Base-by-base conservation (phyloP, 2,888 invertebrate species). In the Synergus gifuensis region DNA sequence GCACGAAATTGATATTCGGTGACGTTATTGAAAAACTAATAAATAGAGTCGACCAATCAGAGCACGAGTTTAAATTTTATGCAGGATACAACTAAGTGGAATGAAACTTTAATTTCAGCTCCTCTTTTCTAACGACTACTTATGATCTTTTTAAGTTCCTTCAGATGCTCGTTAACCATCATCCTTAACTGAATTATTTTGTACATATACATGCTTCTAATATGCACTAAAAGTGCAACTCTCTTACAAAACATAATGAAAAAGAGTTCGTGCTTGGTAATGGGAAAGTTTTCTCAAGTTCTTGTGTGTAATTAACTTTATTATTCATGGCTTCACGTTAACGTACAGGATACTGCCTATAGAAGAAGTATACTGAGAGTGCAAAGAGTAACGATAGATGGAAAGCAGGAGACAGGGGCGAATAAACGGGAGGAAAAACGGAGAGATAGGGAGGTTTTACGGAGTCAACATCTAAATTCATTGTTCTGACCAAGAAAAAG, bases 311-410 rank as follows among this genome's bases (percentile, higher is more conserved):
- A 66, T 66, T 66, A 66, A 66, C 18, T 66, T 66, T 66, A 66
- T 66, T 66, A 66, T 66, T 66, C 66, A 66, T 66, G 42, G 66
- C 66, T 66, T 18, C 44, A 66, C 66, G 44, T 66, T 66, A 66
- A 66, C 66, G 66, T 66, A 66, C 66, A 18, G 66, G 12, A 1
- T 18, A 18, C 66, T 62, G 60, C 44, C 66, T 12, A n/a, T n/a
- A 66, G 66, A 66, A 44, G 42, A 42, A 66, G 44, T 44, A 66
- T 66, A 66, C 66, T 4, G 44, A 44, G 44, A 66, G 66, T 66
- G 66, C 42, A 66, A 66, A 66, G 66, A 66, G 42, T 66, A 66
- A 66, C 66, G 66, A 66, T 66, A 44, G 66, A 66, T 66, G 66
- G 66, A 44, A 44, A 9, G 9, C 8, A 16, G 44, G 44, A 42